Evolutionary conservation across 2,797 vertebrate species (phyloP), one percentile per base, ranked within the genome.

Genomic region (Gastrophryne carolinensis): DNA sequence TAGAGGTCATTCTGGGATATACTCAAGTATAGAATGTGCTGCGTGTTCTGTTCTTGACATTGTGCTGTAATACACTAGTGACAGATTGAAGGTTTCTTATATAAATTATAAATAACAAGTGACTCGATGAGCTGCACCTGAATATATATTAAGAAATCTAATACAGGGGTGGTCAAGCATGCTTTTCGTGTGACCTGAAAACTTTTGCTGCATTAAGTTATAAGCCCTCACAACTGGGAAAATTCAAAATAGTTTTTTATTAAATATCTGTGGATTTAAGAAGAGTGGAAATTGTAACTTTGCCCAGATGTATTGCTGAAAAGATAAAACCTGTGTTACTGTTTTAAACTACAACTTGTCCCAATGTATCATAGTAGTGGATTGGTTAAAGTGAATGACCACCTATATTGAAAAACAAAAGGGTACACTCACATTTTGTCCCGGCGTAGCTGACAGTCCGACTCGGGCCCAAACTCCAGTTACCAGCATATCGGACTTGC

Each of bases 21-120:
- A n/a, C n/a, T n/a, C n/a, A n/a, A 58, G 27, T 44, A 26, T 44
- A 49, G 67, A 71, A 13, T 17, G 23, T 47, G 35, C 35, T 41
- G 26, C 50, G 19, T 29, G 34, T 66, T 67, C 17, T 29, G 34
- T 15, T 53, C 15, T 37, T 56, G 32, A 23, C 50, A 17, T 68
- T 56, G 65, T 39, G 65, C n/a, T 35, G 3, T 58, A 32, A 44
- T 30, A 35, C 37, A 44, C 24, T n/a, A 34, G 39, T 24, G 41
- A 47, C 39, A 71, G 68, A 71, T 17, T 58, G 17, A 70, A 44
- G 13, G 37, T 17, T 71, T 71, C 32, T 44, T 71, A 17, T 71
- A 49, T 71, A 24, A 1, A 35, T 21, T 30, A 57, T 41, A 69
- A 56, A 69, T 56, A 69, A 56, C 8, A 56, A 56, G 49, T 29